Conservation (phyloP, 2,113 vertebrate species). For the Pavo muticus region DNA sequence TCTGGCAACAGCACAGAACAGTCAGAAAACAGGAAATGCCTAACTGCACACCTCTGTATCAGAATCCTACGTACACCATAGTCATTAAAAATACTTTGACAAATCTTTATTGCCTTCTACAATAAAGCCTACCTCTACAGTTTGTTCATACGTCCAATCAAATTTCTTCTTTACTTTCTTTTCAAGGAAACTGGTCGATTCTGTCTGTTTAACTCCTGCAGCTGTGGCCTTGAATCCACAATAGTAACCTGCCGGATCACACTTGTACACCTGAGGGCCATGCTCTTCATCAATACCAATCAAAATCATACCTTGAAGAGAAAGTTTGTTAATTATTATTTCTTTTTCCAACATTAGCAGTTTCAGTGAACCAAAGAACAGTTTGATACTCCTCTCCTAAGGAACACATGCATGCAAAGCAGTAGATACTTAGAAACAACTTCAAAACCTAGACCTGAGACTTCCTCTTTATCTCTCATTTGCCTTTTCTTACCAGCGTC, state of each 20-base stretch:
- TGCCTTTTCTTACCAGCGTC: neutral
- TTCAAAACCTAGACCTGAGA: neutral
- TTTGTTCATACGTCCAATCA: conserved; percentile 97
- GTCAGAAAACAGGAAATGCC: neutral
- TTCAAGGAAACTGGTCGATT: conserved; percentile 98
- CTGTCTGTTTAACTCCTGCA: conserved; percentile 97
- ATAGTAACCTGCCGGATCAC: conserved; percentile 97
- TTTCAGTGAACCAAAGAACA: neutral
- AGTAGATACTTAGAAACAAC: neutral
- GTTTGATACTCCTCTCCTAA: neutral
- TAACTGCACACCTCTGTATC: neutral
- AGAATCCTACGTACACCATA: neutral
- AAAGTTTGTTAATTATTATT: neutral
- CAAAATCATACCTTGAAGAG: conserved; percentile 93
- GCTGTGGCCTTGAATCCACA: conserved; percentile 99
- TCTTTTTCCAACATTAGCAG: neutral
- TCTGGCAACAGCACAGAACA: neutral
- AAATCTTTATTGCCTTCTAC: neutral
- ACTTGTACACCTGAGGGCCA: conserved; percentile 97
- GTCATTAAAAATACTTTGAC: neutral
- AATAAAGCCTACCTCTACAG: conserved; percentile 87
- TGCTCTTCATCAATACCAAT: conserved; percentile 94
- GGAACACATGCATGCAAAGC: neutral
- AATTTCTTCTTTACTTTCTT: conserved; percentile 99
- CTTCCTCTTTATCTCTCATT: neutral